phyloP scores from a whole-genome alignment of 2,113 vertebrate species.

The Danionella cerebrum region DNA sequence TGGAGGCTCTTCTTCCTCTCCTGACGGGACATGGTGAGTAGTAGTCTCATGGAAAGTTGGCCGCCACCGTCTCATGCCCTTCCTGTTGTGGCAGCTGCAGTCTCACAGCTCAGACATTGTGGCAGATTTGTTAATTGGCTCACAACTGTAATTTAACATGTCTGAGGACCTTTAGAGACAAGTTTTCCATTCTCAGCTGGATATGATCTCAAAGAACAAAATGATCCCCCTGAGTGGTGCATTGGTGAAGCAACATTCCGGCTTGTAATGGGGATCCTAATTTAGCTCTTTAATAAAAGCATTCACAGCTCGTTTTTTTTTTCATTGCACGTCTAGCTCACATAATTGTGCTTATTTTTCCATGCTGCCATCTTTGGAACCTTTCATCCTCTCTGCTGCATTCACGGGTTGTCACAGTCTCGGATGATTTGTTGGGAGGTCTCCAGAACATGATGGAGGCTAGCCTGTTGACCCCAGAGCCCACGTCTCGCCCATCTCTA shows the following conservation, averaged over 20 bases:
- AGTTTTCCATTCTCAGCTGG: background rate
- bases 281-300: background rate
- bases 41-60: background rate
- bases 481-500: constrained; percentile 68
- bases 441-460: constrained; percentile 76
- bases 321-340: background rate
- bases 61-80: background rate
- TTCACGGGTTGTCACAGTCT: constrained; percentile 21
- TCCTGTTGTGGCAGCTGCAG: constrained; percentile 14
- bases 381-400: background rate
- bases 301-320: background rate
- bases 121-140: background rate
- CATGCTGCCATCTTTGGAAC: background rate
- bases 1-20: constrained; percentile 71
- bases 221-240: background rate
- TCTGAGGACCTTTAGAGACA: background rate
- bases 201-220: background rate
- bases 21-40: constrained; percentile 77
- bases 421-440: constrained; percentile 59
- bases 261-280: background rate
- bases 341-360: background rate
- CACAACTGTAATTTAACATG: background rate
- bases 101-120: background rate
- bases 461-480: constrained; percentile 72
- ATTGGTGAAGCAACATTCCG: constrained; percentile 1